These are phyloP conservation scores for Corapipo altera DNA, from an alignment of 2,113 vertebrate genomes.

Conservation along the genomic window DNA sequence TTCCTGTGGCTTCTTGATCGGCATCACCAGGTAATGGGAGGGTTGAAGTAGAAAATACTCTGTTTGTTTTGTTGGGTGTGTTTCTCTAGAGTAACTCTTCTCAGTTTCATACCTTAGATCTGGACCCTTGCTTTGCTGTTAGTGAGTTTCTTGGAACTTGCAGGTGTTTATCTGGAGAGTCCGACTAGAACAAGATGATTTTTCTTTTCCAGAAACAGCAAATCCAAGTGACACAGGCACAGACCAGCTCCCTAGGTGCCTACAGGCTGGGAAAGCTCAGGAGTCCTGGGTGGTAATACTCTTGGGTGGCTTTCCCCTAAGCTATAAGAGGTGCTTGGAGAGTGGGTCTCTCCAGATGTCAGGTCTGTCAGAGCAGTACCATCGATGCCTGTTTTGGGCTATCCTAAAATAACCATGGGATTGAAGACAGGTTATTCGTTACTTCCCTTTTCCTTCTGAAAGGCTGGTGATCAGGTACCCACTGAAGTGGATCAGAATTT, in stretches of 20 bases:
- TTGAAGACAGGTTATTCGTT: not conserved
- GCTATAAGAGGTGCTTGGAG: not conserved
- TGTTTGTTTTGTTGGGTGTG: not conserved
- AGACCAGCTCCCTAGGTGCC: not conserved
- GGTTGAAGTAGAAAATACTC: not conserved
- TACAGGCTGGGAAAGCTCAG: not conserved
- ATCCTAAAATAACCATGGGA: not conserved
- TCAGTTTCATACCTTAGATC: not conserved
- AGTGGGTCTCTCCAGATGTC: not conserved
- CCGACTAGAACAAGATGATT: not conserved
- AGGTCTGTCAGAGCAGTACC: not conserved
- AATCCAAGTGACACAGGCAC: not conserved
- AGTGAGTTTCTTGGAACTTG: not conserved
- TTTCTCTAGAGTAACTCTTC: not conserved
- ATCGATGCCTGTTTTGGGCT: not conserved
- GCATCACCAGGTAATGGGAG: not conserved
- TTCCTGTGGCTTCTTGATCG: not conserved
- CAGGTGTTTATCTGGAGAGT: not conserved
- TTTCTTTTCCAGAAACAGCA: not conserved
- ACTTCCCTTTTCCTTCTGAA: not conserved
- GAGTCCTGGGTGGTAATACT: not conserved
- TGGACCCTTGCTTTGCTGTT: not conserved
- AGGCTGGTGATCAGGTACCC: not conserved
- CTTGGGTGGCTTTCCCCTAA: not conserved
- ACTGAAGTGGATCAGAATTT: not conserved